Percentiles rank a stretch among this genome's conserved stretches.
Evolutionary conservation across 2,113 vertebrate species (phyloP).

Genomic region (Oreotrochilus melanogaster): DNA sequence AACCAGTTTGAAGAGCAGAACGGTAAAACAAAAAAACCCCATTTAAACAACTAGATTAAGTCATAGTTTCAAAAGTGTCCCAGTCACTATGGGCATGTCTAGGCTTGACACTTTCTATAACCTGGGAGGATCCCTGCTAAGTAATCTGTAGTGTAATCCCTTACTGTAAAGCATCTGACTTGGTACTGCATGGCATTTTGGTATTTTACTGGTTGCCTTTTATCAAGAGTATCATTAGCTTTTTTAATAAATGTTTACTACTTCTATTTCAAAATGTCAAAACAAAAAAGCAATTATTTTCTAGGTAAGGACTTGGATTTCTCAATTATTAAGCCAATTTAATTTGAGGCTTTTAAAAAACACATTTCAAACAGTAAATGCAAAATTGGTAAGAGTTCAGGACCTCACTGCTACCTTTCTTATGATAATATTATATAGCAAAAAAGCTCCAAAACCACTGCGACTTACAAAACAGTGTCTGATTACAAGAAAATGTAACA

Average conservation of each 20-base stretch:
- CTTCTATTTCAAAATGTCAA: neutral
- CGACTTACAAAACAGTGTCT: too few species aligned
- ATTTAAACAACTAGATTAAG: neutral
- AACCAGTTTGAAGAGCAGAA: fast-evolving
- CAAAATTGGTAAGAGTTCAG: too few species aligned
- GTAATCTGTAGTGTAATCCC: neutral
- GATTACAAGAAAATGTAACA: too few species aligned
- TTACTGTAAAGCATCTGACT: neutral
- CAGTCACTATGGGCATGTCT: neutral
- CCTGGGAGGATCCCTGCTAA: neutral
- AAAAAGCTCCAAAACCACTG: too few species aligned
- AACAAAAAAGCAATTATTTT: neutral
- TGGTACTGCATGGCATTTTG: neutral
- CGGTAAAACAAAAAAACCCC: neutral
- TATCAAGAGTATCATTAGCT: neutral
- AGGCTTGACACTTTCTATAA: neutral
- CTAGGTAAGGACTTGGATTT: neutral
- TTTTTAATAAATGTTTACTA: neutral
- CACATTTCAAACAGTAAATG: too few species aligned
- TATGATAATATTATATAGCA: too few species aligned
- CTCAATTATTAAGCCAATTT: neutral
- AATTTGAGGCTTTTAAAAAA: neutral
- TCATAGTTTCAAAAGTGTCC: neutral
- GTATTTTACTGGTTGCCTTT: neutral
- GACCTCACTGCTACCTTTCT: too few species aligned